A percentile compares a stretch with the other conserved stretches of the same genome.
phyloP scores from a whole-genome alignment of 2,113 vertebrate genomes.

The Hippolais icterina region DNA sequence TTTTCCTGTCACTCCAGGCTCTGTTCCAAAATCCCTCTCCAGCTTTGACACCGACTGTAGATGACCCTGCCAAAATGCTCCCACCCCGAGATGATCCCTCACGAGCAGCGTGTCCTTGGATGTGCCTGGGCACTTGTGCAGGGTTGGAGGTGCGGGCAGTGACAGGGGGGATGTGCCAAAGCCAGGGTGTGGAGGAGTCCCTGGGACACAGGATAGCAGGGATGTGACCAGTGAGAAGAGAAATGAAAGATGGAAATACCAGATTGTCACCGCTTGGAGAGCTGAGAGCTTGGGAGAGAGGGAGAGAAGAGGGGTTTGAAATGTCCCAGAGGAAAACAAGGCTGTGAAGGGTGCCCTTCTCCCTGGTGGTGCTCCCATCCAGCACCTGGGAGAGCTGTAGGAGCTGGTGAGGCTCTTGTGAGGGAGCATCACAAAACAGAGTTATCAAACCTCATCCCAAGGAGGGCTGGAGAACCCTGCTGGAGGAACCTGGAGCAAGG shows the following conservation, averaged over 20 bases:
- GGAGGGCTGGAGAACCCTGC: not conserved
- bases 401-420: not conserved
- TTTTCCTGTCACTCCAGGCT: not conserved
- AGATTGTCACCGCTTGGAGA: not conserved
- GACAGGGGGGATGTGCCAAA: not conserved
- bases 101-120: accelerated
- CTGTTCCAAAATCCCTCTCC: not conserved
- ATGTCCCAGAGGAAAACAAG: not conserved
- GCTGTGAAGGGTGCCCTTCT: not conserved
- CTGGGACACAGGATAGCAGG: not conserved
- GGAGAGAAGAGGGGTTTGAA: slow-evolving; percentile 5
- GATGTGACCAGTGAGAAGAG: not conserved
- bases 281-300: slow-evolving; percentile 41
- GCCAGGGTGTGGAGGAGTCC: not conserved
- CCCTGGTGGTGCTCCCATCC: not conserved
- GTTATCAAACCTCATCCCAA: not conserved
- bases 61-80: not conserved
- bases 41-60: not conserved
- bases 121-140: not conserved
- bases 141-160: not conserved
- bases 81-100: not conserved
- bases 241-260: slow-evolving; percentile 24
- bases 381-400: not conserved
- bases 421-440: accelerated
- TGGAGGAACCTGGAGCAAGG: not conserved